Conservation (phyloP, 2,113 vertebrate genomes). For the Apteryx owenii region DNA sequence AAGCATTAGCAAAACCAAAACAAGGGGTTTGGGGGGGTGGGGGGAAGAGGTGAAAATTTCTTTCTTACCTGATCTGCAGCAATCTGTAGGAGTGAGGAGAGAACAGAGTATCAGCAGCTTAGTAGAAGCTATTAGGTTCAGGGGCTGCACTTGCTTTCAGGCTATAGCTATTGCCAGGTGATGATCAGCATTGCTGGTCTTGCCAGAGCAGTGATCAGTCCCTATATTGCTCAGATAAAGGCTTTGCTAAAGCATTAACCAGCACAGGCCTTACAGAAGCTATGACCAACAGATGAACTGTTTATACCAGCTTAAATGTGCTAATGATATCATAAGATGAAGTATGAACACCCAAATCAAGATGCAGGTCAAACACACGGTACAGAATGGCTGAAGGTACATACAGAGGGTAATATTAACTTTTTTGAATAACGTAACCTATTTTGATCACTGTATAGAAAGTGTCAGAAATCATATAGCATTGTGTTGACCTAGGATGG, state of each 20-base stretch:
- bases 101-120: background rate
- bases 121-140: background rate
- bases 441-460: background rate
- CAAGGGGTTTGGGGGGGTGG: background rate
- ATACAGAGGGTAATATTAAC: background rate
- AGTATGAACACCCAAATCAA: background rate
- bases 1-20: background rate
- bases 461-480: background rate
- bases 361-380: background rate
- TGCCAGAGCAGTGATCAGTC: background rate
- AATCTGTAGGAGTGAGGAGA: background rate
- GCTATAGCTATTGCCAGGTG: too few relatives aligned
- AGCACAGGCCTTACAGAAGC: background rate
- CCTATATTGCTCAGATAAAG: background rate
- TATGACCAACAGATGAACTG: background rate
- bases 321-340: background rate
- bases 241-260: background rate
- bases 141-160: background rate
- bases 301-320: background rate
- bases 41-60: background rate
- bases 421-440: background rate
- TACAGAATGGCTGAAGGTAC: background rate
- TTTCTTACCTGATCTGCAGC: background rate
- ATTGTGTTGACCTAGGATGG: background rate
- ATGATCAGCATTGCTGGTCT: background rate